phyloP scores from a whole-genome alignment of 2,113 vertebrate species.

The Penelope pileata region DNA sequence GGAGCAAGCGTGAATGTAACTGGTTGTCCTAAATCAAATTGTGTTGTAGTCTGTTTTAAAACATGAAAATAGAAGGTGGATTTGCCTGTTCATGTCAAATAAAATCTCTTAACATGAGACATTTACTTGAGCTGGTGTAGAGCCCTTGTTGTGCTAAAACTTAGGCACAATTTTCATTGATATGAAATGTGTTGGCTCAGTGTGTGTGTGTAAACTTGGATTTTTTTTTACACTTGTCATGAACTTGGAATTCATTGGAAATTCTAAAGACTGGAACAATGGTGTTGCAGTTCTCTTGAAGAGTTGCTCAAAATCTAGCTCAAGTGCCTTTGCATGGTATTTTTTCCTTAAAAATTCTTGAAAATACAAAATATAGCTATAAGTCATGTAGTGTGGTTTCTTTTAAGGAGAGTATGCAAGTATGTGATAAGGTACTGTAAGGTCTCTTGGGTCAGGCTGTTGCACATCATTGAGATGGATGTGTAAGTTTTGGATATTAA shows the following conservation, averaged over 20 bases:
- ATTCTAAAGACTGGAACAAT: not conserved
- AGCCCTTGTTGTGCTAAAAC: not conserved
- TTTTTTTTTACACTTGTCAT: accelerated
- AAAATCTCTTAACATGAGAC: not conserved
- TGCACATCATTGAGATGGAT: not conserved
- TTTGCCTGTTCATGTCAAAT: not conserved
- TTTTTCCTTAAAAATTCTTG: not conserved
- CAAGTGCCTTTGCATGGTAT: not conserved
- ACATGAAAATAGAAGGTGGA: not conserved
- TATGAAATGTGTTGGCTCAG: accelerated
- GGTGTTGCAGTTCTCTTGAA: not conserved
- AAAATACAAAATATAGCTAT: not conserved
- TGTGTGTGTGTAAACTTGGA: not conserved
- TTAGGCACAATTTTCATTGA: not conserved
- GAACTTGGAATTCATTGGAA: not conserved
- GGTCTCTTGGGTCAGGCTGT: not conserved
- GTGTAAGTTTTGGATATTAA: not conserved
- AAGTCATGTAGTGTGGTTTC: not conserved
- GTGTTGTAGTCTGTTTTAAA: not conserved
- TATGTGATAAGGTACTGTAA: not conserved
- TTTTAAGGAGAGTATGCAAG: accelerated
- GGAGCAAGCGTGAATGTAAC: not conserved
- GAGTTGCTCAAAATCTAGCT: not conserved
- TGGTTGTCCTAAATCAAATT: not conserved
- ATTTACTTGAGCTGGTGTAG: not conserved